Base-by-base conservation (phyloP, 2,888 invertebrate species). In the Drosophila fungiperda region DNA sequence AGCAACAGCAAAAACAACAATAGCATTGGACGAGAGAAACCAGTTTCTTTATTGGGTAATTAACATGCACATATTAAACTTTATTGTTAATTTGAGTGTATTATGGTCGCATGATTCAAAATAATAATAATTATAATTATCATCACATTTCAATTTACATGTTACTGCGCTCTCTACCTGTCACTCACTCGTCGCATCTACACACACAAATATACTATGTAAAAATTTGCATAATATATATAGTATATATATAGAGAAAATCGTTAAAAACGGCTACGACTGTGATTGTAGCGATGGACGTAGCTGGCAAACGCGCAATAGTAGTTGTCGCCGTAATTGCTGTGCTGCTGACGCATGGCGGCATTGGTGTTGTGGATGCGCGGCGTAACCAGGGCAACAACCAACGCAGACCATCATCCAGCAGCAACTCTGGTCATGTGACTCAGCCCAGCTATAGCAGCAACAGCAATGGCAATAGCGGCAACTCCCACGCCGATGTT, bases 401-500 rank as follows among this genome's bases (percentile, higher is more conserved):
- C 54, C 91, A 89, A 50, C 91, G 92, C 23, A 92, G 91, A 50
- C 78, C 90, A 17, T 77, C 88, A 48, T 87, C 91, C 36, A 75
- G 85, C 49, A 82, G 87, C 53, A 88, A 71, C 58, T 87, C 85
- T 1, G 84, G 91, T 35, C 90, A 90, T 66, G 93, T 92, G 53
- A 92, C 93, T 33, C 92, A 89, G 65, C 92, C 92, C 45, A 85
- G 91, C 57, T 91, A 86, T 55, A 79, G 68, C 5, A 77, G 81
- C 6, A 64, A 60, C 29, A 87, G 72, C 52, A 80, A 68, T 33
- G 69, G 73, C 55, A 82, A 74, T 36, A 17, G 20, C 23, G 69
- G 90, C 36, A 92, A 92, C 66, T 92, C 93, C 3, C 92, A 93
- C 74, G 89, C 91, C 0, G 93, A 93, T 76, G 75, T 81, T 32